phyloP scores from a whole-genome alignment of 1,140 invertebrate genomes.

The Tetraneura akinire region DNA sequence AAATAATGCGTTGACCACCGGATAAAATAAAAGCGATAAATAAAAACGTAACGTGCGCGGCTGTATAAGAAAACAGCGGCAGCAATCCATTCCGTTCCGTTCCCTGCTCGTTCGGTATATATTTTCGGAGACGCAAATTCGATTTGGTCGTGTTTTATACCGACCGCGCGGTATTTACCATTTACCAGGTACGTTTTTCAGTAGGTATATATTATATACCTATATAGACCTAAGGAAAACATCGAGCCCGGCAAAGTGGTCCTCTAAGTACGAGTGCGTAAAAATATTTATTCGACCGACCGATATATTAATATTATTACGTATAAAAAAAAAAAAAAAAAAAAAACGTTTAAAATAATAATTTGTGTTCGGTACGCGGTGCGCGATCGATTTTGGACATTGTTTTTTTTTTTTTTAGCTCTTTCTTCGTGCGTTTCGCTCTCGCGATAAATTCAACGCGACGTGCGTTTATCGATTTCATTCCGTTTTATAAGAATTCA shows the following conservation, averaged over 20 bases:
- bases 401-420: not conserved
- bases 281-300: not conserved
- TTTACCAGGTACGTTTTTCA: not conserved
- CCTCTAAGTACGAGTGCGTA: not conserved
- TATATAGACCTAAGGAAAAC: constrained; percentile 11
- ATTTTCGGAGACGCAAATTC: constrained; percentile 20
- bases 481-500: not conserved
- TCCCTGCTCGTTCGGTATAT: not conserved
- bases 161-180: constrained; percentile 22
- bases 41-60: constrained; percentile 9
- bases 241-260: not conserved
- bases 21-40: constrained; percentile 35
- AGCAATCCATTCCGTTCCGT: not conserved
- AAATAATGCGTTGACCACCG: too few relatives aligned
- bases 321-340: too few relatives aligned
- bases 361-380: not conserved
- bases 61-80: constrained; percentile 30
- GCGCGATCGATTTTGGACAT: constrained; percentile 2
- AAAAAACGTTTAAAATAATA: constrained; percentile 23
- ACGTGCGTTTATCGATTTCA: too few relatives aligned
- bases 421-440: not conserved
- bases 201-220: too few relatives aligned
- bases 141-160: constrained; percentile 19
- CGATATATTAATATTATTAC: too few relatives aligned
- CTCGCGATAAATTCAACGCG: not conserved